phyloP scores from a whole-genome alignment of 2,113 vertebrate genomes.

The Dasypus novemcinctus region DNA sequence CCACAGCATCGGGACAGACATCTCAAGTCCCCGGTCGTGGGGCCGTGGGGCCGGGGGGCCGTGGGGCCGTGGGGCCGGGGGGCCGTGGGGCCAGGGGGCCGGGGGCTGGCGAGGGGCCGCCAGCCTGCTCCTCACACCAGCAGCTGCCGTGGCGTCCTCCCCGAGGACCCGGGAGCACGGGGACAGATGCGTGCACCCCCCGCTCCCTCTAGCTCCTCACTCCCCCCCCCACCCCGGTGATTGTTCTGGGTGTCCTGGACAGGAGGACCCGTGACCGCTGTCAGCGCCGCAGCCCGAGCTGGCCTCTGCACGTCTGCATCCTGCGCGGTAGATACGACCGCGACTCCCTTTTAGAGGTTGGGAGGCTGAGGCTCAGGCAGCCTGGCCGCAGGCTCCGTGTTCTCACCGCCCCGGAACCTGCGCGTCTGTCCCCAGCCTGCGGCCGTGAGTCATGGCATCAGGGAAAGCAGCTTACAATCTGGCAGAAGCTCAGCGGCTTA shows the following conservation, averaged over 20 bases:
- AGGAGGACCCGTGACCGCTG: too few relatives aligned
- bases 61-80: too few relatives aligned
- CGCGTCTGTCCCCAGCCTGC: not conserved
- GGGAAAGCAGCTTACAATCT: not conserved
- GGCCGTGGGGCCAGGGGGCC: too few relatives aligned
- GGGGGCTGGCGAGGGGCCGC: fast-evolving
- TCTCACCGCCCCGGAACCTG: not conserved
- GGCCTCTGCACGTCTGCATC: not conserved
- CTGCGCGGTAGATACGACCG: fast-evolving
- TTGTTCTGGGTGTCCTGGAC: too few relatives aligned
- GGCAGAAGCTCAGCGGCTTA: not conserved
- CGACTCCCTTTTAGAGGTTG: too few relatives aligned
- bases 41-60: too few relatives aligned
- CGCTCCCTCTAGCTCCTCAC: too few relatives aligned
- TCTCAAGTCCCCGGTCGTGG: too few relatives aligned
- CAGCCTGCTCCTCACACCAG: not conserved
- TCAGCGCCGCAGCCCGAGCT: too few relatives aligned
- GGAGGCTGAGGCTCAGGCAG: not conserved
- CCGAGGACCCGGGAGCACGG: not conserved
- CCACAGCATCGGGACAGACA: too few relatives aligned
- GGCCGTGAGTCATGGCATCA: fast-evolving
- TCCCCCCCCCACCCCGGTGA: too few relatives aligned
- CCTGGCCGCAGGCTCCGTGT: fast-evolving
- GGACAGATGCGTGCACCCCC: not conserved
- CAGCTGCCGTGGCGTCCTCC: not conserved